phyloP scores from a whole-genome alignment of 35 echinoderm and acorn worm species.

The Nesometra sesokonis region DNA sequence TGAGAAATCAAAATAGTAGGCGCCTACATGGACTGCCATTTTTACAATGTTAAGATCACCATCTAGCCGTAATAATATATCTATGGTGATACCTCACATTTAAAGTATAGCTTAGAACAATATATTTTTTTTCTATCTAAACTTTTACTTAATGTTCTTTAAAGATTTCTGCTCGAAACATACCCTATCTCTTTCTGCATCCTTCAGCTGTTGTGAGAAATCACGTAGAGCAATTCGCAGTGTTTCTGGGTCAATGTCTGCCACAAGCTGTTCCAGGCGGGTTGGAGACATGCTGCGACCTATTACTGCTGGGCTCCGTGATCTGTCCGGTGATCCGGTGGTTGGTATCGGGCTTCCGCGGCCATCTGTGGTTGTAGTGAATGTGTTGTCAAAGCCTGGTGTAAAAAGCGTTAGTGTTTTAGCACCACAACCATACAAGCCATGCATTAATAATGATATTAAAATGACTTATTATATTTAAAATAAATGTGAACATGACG shows the following conservation, averaged over 20 bases:
- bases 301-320: conserved; percentile 69
- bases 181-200: conserved; percentile 83
- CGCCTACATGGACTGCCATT: too few species aligned
- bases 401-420: background rate
- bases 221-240: conserved; percentile 74
- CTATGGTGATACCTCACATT: too few species aligned
- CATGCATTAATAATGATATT: background rate
- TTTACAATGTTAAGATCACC: too few species aligned
- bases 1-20: too few species aligned
- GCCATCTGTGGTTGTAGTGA: conserved; percentile 73
- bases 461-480: background rate
- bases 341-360: conserved; percentile 78
- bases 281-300: conserved; percentile 53
- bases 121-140: too few species aligned
- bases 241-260: conserved; percentile 94
- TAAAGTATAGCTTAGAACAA: too few species aligned
- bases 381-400: conserved; percentile 95
- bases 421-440: background rate
- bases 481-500: too few species aligned
- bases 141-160: too few species aligned
- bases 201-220: conserved; percentile 85
- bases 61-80: too few species aligned
- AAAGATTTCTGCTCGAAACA: background rate
- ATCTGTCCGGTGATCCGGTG: conserved; percentile 75
- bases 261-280: conserved; percentile 77